A percentile compares a stretch with the other conserved stretches of the same genome.
Evolutionary conservation across 2,113 vertebrate genomes (phyloP).

Genomic region (Leucopsar rothschildi): DNA sequence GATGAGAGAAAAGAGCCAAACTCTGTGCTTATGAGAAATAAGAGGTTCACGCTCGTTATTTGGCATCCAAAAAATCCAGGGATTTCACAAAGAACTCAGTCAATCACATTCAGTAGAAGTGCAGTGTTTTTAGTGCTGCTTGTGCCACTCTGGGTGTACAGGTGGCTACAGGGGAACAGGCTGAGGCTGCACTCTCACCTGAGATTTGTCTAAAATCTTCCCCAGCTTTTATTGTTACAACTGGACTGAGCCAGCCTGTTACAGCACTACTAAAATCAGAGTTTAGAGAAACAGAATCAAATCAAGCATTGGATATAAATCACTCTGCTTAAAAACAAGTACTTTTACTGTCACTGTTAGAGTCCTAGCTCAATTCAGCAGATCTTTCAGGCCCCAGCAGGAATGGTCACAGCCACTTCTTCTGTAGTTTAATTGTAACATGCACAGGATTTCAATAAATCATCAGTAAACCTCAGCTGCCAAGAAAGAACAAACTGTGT

Average conservation of each 20-base stretch:
- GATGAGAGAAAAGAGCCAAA: background rate
- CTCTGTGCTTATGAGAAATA: background rate
- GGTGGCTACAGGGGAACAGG: background rate
- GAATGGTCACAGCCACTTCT: background rate
- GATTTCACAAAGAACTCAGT: background rate
- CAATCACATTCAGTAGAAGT: background rate
- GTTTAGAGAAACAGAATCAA: background rate
- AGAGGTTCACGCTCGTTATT: background rate
- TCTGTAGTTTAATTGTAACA: background rate
- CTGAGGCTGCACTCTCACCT: background rate
- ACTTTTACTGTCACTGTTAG: background rate
- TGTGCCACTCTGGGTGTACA: background rate
- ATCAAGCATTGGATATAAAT: background rate
- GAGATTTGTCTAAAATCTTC: background rate
- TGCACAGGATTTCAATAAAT: background rate
- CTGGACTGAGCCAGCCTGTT: background rate
- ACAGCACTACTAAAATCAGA: background rate
- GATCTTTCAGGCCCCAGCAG: background rate
- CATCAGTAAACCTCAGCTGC: background rate
- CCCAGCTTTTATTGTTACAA: background rate
- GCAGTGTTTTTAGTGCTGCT: background rate
- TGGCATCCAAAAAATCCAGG: background rate
- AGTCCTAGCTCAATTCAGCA: background rate
- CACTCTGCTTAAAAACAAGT: background rate
- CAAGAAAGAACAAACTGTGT: background rate